Evolutionary conservation across 2,113 vertebrate species (phyloP), one percentile per base, ranked within the genome.

Genomic region (Henicopernis longicauda): DNA sequence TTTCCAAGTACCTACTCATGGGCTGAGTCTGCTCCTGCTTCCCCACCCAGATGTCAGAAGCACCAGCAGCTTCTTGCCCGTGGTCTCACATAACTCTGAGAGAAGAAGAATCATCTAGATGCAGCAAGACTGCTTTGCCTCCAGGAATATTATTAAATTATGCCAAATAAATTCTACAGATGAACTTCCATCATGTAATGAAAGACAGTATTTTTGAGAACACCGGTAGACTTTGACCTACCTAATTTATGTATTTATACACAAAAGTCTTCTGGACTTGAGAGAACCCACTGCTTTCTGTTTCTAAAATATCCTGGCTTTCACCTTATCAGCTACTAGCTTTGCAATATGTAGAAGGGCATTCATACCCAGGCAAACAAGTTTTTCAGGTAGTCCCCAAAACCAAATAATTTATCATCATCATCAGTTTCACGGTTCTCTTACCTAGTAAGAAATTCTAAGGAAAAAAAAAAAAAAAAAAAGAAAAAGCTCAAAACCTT

Each of bases 111-210:
- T 42, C 40, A 80, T 45, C 49, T 38, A 77, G 54, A 89, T 67
- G 32, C 74, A 82, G 67, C 14, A 84, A n/a, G n/a, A 25, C 19
- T 77, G 49, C 86, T 92, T 89, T 73, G 86, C 82, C 77, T 94
- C 27, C 44, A 84, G 21, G 7, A 84, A 54, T 14, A 81, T 59
- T 63, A 40, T 7, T 86, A 79, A 79, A 78, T 62, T 70, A 86
- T 11, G 20, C 25, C 44, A 86, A 27, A 7, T 70, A 80, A 63
- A 76, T 66, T 49, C 54, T 42, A 49, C 25, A 65, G 11, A 65
- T 29, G 40, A 21, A 32, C 27, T 67, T 71, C 16, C n/a, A 50
- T 31, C 19, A 2, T 0, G 6, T 5, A 55, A 77, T 0, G 1
- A 62, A 76, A 61, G 7, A 16, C 32, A 34, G 0, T 42, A 52